phyloP scores from a whole-genome alignment of 1,140 invertebrate species.

The Drosophila mayri region DNA sequence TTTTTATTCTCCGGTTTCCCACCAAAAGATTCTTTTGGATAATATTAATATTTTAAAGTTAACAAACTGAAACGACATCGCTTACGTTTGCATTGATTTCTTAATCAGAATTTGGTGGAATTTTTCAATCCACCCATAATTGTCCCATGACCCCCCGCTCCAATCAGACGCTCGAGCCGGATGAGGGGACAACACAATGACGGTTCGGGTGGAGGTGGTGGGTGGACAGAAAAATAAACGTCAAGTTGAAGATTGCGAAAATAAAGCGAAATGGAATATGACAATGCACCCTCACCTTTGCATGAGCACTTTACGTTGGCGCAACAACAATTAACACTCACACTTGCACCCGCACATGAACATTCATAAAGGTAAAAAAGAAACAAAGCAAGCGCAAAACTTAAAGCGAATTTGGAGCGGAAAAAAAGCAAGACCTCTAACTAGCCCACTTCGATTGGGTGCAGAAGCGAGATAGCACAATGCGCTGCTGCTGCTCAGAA shows the following conservation, averaged over 20 bases:
- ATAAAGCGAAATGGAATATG: conserved; percentile 57
- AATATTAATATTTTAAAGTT: too few species aligned
- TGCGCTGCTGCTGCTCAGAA: conserved; percentile 28
- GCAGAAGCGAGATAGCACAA: conserved; percentile 56
- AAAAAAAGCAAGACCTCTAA: conserved; percentile 31
- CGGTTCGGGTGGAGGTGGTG: neutral
- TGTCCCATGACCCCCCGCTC: neutral
- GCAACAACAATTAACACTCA: conserved; percentile 49
- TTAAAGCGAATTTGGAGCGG: conserved; percentile 20
- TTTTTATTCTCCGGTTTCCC: too few species aligned
- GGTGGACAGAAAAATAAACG: conserved; percentile 34
- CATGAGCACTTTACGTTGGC: conserved; percentile 32
- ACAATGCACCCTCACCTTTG: conserved; percentile 29
- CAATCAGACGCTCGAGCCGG: conserved; percentile 9
- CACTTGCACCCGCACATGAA: conserved; percentile 13
- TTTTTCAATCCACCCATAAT: conserved; percentile 2
- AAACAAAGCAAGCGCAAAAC: conserved; percentile 31
- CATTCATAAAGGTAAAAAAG: conserved; percentile 15
- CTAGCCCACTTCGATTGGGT: conserved; percentile 64
- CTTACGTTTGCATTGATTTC: neutral
- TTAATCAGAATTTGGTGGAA: neutral
- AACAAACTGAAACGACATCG: too few species aligned
- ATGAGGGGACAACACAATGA: conserved; percentile 15
- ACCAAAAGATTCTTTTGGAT: too few species aligned
- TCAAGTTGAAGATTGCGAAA: conserved; percentile 44